Conservation (phyloP, 2,888 invertebrate species). For the Ceriagrion tenellum region DNA sequence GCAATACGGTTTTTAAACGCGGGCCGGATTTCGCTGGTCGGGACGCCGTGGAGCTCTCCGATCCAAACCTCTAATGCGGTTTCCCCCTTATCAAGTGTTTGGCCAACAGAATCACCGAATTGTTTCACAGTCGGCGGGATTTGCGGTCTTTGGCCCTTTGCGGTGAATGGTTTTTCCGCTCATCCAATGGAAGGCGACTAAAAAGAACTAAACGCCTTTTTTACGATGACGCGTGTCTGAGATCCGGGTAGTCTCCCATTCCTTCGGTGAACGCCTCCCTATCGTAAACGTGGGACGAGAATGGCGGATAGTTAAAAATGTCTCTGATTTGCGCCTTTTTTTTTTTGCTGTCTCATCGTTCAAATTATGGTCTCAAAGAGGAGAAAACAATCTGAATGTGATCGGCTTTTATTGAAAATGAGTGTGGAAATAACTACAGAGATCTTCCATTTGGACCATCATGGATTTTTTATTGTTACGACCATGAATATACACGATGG, state of each 20-base stretch:
- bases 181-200: not conserved
- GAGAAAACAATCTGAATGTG: too few relatives aligned
- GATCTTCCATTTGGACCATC: too few relatives aligned
- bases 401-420: too few relatives aligned
- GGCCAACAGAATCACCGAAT: slow-evolving; percentile 28
- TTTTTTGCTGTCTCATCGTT: too few relatives aligned
- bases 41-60: not conserved
- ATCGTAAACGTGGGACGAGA: not conserved
- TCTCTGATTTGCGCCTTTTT: too few relatives aligned
- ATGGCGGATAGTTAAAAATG: not conserved
- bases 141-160: slow-evolving; percentile 25
- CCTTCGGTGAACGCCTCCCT: not conserved
- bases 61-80: slow-evolving; percentile 6
- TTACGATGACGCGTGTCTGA: slow-evolving; percentile 16
- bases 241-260: not conserved
- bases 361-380: too few relatives aligned
- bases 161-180: slow-evolving; percentile 36
- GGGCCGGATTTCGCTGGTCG: not conserved
- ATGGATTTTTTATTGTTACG: not conserved
- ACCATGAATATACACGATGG: too few relatives aligned
- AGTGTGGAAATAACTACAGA: too few relatives aligned
- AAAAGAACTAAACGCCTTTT: not conserved
- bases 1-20: not conserved
- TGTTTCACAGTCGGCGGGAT: slow-evolving; percentile 39
- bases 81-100: slow-evolving; percentile 35